phyloP scores from a whole-genome alignment of 2,113 vertebrate genomes.

The Pachypanchax playfairii region DNA sequence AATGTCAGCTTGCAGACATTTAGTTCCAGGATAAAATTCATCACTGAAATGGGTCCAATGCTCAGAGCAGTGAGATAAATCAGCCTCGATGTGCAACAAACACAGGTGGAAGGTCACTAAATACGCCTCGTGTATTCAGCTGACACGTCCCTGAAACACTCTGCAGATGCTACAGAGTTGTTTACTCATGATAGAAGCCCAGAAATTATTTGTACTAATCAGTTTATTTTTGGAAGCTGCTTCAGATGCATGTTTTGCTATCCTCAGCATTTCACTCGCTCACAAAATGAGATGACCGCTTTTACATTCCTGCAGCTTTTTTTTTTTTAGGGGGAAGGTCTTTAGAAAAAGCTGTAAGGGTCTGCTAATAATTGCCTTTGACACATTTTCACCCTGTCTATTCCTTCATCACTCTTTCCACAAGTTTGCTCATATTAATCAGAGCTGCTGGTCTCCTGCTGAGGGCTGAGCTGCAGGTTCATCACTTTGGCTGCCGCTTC shows the following conservation, averaged over 20 bases:
- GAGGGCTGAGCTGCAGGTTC: slow-evolving; percentile 88
- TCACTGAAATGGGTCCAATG: slow-evolving; percentile 68
- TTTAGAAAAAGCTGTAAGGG: slow-evolving; percentile 45
- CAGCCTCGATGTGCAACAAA: slow-evolving; percentile 73
- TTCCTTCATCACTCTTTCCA: slow-evolving; percentile 80
- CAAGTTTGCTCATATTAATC: slow-evolving; percentile 90
- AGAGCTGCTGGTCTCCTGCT: slow-evolving; percentile 87
- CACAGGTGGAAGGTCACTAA: slow-evolving; percentile 77
- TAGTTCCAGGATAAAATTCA: slow-evolving; percentile 60
- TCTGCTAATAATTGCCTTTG: slow-evolving; percentile 77
- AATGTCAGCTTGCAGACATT: slow-evolving; percentile 50
- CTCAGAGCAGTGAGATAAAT: slow-evolving; percentile 70
- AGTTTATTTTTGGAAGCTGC: neutral
- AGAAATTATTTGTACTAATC: neutral
- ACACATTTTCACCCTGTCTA: slow-evolving; percentile 65
- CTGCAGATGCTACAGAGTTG: slow-evolving; percentile 49
- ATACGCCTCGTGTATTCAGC: slow-evolving; percentile 77
- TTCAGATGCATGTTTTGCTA: slow-evolving; percentile 11
- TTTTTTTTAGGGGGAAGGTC: too few species aligned
- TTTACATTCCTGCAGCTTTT: too few species aligned
- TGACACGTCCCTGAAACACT: slow-evolving; percentile 70
- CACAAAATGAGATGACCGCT: slow-evolving; percentile 8
- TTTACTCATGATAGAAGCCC: slow-evolving; percentile 25
- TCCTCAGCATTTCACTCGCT: slow-evolving; percentile 1
- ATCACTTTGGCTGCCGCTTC: slow-evolving; percentile 90